phyloP scores from a whole-genome alignment of 2,888 invertebrate species.

The Dicroscelio sp. region DNA sequence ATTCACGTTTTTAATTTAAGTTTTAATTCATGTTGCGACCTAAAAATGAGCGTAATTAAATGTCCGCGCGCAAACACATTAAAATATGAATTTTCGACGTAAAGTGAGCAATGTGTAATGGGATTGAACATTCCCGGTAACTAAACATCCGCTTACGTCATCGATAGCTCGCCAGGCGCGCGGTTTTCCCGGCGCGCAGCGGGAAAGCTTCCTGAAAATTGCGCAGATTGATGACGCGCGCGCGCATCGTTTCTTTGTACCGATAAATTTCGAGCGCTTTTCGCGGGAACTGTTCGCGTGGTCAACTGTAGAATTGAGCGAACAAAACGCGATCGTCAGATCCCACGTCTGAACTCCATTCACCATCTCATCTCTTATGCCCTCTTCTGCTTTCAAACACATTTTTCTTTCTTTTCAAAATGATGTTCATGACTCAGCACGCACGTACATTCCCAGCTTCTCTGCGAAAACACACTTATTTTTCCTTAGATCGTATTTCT shows the following conservation, averaged over 20 bases:
- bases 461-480: slow-evolving; percentile 64
- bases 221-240: slow-evolving; percentile 40
- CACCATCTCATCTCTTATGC: no score
- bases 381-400: no score
- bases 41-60: no score
- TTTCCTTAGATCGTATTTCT: slow-evolving; percentile 65
- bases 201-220: slow-evolving; percentile 41
- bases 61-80: no score
- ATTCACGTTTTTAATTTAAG: no score
- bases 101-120: no score
- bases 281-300: slow-evolving; percentile 37
- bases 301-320: slow-evolving; percentile 50
- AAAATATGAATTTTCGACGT: neutral
- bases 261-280: slow-evolving; percentile 42
- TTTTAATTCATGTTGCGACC: no score
- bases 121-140: slow-evolving; percentile 33
- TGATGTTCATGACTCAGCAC: slow-evolving; percentile 61
- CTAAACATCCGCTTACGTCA: slow-evolving; percentile 21
- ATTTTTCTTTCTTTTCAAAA: slow-evolving; percentile 60
- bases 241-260: slow-evolving; percentile 31
- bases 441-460: slow-evolving; percentile 22
- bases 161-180: neutral
- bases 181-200: slow-evolving; percentile 9
- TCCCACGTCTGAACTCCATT: no score
- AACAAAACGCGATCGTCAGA: no score